phyloP scores from a whole-genome alignment of 2,113 vertebrate species.

The Spea multiplicata region DNA sequence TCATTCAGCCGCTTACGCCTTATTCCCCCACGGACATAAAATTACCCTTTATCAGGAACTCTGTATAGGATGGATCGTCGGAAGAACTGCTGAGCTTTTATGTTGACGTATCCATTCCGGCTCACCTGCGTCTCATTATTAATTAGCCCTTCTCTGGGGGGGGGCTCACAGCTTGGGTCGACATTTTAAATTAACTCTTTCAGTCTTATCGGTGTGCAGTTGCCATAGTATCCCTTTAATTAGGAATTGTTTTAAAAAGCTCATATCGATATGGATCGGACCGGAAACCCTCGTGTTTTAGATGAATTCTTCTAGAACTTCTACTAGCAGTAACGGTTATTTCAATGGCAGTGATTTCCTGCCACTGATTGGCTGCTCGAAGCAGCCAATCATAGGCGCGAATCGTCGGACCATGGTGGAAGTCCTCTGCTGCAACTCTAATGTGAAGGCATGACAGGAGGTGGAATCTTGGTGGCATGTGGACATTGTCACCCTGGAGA shows the following conservation, averaged over 20 bases:
- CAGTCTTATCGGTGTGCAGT: background rate
- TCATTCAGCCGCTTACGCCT: slow-evolving; percentile 19
- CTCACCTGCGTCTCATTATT: slow-evolving; percentile 43
- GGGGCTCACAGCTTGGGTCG: background rate
- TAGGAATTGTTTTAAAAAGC: background rate
- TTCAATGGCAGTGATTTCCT: too few relatives aligned
- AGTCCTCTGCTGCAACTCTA: too few relatives aligned
- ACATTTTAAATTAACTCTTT: background rate
- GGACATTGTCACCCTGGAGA: too few relatives aligned
- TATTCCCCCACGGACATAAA: slow-evolving; percentile 28
- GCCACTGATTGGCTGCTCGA: too few relatives aligned
- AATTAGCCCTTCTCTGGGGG: slow-evolving; percentile 19
- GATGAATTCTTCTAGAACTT: too few relatives aligned
- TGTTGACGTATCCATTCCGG: slow-evolving; percentile 27
- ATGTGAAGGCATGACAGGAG: too few relatives aligned
- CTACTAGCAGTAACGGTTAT: too few relatives aligned
- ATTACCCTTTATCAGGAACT: slow-evolving; percentile 37
- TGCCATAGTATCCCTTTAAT: background rate
- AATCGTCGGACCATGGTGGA: too few relatives aligned
- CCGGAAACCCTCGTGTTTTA: too few relatives aligned
- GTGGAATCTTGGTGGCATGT: too few relatives aligned
- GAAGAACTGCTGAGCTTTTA: slow-evolving; percentile 26
- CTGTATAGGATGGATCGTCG: background rate
- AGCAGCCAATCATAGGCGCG: too few relatives aligned
- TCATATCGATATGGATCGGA: background rate